These are phyloP conservation scores for Oceanites oceanicus DNA, from an alignment of 2,113 vertebrate species.

Conservation along the genomic window DNA sequence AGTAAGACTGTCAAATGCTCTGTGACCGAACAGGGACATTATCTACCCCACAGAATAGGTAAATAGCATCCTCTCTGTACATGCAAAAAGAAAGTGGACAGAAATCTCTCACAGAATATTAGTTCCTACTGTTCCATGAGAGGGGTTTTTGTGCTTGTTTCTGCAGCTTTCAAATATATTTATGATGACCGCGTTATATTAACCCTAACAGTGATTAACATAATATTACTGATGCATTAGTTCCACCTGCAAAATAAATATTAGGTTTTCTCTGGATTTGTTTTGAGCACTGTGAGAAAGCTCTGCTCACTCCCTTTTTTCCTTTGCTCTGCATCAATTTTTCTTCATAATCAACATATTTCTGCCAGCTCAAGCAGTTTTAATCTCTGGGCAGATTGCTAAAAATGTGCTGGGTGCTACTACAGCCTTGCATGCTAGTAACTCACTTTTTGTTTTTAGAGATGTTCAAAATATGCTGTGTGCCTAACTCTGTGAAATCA, in stretches of 20 bases:
- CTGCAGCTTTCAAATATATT: background rate
- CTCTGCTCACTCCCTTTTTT: background rate
- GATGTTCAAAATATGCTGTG: background rate
- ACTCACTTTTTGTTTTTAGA: background rate
- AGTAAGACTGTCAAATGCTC: background rate
- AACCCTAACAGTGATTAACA: background rate
- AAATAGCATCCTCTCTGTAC: background rate
- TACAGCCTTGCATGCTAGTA: background rate
- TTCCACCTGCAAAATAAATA: background rate
- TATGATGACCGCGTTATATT: background rate
- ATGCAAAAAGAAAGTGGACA: background rate
- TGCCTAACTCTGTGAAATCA: background rate
- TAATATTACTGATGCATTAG: background rate
- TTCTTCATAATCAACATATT: background rate
- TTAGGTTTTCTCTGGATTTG: background rate
- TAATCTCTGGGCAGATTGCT: background rate
- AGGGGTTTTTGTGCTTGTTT: background rate
- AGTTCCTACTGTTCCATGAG: background rate
- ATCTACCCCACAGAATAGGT: background rate
- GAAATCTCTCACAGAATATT: background rate
- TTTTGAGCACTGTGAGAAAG: background rate
- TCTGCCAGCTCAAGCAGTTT: rapidly evolving
- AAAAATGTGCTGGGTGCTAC: background rate
- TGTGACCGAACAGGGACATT: background rate
- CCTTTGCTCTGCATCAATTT: background rate